phyloP scores from a whole-genome alignment of 2,113 vertebrate genomes.

The Toxotes chatareus region DNA sequence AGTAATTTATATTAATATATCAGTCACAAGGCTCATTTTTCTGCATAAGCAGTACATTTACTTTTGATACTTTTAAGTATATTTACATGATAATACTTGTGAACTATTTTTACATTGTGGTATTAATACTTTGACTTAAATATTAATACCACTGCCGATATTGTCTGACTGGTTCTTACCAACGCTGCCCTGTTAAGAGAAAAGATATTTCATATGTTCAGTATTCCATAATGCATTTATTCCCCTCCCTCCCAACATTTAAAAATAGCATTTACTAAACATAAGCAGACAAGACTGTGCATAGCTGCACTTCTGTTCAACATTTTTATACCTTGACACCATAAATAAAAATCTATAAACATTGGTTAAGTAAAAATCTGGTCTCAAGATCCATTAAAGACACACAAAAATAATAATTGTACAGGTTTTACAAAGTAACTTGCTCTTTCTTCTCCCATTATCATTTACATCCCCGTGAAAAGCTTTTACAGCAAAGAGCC shows the following conservation, averaged over 20 bases:
- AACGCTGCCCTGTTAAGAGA: background rate
- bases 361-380: conserved; percentile 70
- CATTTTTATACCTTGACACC: conserved; percentile 68
- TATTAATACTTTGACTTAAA: no score
- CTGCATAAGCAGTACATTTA: no score
- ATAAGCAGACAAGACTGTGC: conserved; percentile 72
- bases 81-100: no score
- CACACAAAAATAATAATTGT: conserved; percentile 73
- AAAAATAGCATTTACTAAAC: conserved; percentile 80
- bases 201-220: conserved; percentile 15
- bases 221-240: conserved; percentile 76
- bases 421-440: conserved; percentile 75
- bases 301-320: conserved; percentile 70
- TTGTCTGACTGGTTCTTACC: background rate
- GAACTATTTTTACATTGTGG: no score
- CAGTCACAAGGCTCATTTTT: no score
- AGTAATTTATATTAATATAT: no score
- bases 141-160: background rate
- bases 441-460: background rate
- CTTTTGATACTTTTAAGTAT: no score
- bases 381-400: conserved; percentile 57
- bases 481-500: conserved; percentile 47
- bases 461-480: conserved; percentile 65
- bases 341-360: conserved; percentile 84
- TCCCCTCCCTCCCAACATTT: conserved; percentile 68